These are phyloP conservation scores for Synanceia verrucosa DNA, from an alignment of 2,797 vertebrate species.

Conservation along the genomic window DNA sequence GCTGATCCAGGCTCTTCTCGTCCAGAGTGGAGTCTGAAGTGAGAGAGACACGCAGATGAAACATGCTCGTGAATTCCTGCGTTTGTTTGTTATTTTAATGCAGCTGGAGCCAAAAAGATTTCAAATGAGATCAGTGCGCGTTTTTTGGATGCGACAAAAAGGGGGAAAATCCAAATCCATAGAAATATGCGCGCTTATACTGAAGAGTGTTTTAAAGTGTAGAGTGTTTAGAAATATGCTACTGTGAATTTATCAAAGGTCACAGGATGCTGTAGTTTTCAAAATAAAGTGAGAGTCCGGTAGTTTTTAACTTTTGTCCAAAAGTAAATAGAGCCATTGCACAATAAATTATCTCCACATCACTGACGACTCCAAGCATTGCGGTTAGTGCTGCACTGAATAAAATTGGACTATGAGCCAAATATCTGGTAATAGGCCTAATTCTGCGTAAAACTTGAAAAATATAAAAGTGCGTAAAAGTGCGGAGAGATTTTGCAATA, in stretches of 20 bases:
- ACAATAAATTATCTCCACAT: neutral
- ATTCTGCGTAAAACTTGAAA: constrained; percentile 57
- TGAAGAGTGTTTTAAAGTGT: neutral
- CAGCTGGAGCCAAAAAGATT: neutral
- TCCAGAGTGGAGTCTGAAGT: constrained; percentile 79
- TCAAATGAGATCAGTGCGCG: neutral
- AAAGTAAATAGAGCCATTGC: neutral
- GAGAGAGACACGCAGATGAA: constrained; percentile 7
- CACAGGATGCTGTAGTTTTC: neutral
- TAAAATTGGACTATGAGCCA: neutral
- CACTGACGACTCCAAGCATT: neutral
- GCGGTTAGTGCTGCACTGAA: neutral
- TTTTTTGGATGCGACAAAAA: neutral
- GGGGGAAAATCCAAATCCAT: neutral
- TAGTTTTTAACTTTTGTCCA: neutral
- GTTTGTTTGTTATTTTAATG: neutral
- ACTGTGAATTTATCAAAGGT: neutral
- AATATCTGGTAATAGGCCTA: neutral
- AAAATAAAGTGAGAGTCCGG: neutral
- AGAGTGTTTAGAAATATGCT: neutral
- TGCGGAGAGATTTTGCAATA: neutral
- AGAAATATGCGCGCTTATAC: neutral
- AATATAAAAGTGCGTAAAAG: no score
- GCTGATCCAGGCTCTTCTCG: constrained; percentile 81
- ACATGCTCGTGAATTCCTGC: constrained; percentile 13